Conservation (phyloP, 2,888 invertebrate genomes). For the Polyommatus iphigenia region DNA sequence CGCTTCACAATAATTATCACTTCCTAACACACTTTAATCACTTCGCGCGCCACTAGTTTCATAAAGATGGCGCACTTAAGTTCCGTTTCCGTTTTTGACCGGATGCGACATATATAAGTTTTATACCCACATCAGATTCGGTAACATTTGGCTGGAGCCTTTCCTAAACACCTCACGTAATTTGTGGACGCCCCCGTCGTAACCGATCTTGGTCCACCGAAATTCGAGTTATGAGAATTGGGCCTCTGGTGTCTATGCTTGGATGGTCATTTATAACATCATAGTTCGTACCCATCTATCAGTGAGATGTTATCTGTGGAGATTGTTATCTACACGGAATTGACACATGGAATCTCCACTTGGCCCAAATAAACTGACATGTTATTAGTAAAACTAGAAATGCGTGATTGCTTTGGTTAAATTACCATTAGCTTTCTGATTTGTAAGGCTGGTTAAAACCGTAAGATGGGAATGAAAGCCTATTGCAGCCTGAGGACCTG, state of each 20-base stretch:
- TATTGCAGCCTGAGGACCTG: too few species aligned
- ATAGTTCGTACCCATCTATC: background rate
- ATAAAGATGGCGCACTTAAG: too few species aligned
- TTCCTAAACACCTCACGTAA: background rate
- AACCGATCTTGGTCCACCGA: background rate
- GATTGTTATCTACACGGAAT: background rate
- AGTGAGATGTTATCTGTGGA: background rate
- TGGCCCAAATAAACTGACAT: background rate
- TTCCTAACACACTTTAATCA: too few species aligned
- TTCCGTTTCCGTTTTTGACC: too few species aligned
- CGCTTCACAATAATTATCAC: too few species aligned
- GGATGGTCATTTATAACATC: slow-evolving; percentile 7
- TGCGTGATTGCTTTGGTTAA: background rate
- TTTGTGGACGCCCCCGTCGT: background rate
- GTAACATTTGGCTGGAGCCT: background rate
- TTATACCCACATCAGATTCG: too few species aligned
- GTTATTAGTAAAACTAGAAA: background rate
- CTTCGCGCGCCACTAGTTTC: too few species aligned
- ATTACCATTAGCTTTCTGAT: background rate
- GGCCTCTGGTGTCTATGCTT: background rate
- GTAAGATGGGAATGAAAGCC: background rate
- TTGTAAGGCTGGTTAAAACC: background rate
- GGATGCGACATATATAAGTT: too few species aligned
- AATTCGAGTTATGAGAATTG: background rate
- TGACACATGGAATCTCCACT: slow-evolving; percentile 4